Evolutionary conservation across 2,113 vertebrate genomes (phyloP), one percentile per base, ranked within the genome.

Genomic region (Climacteris rufus): DNA sequence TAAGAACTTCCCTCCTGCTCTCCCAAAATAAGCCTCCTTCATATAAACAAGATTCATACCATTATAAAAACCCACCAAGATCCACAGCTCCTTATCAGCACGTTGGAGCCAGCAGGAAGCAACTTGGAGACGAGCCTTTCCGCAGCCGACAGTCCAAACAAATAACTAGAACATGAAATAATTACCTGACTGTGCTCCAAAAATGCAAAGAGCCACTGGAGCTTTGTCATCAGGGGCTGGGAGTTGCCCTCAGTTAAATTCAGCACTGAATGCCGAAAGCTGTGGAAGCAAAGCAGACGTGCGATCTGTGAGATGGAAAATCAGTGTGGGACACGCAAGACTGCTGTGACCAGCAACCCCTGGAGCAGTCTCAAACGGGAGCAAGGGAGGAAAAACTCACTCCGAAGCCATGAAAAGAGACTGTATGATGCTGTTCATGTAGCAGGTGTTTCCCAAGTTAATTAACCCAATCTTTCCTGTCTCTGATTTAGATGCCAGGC

Each of bases 351-450:
- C 0, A 76, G 70, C 53, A 82, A 24, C 11, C 35, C 40, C 47
- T 9, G 15, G 42, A 63, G 50, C 31, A 49, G n/a, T 13, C n/a
- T 5, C 22, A 42, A 35, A 52, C 3, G 1, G 60, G 69, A 93
- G 22, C 35, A n/a, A 93, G 37, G 53, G 85, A 71, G 37, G 5
- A 5, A 54, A 84, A 72, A 98, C 98, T 96, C 98, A 98, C 98
- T 98, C 98, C 0, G 98, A 98, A 80, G 98, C 98, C 98, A 98
- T 98, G 95, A 98, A 98, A 65, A 98, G 97, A 18, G 98, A 98
- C 92, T 98, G 98, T 49, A 98, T 97, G 93, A 98, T 97, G 89
- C 98, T 98, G 96, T 98, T 98, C 97, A 98, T 98, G 28, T 98
- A 98, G 95, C 98, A 98, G 7, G 98, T 98, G 96, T 98, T 98